These are phyloP conservation scores for Luehdorfia chinensis DNA, from an alignment of 1,140 invertebrate species.

Conservation along the genomic window DNA sequence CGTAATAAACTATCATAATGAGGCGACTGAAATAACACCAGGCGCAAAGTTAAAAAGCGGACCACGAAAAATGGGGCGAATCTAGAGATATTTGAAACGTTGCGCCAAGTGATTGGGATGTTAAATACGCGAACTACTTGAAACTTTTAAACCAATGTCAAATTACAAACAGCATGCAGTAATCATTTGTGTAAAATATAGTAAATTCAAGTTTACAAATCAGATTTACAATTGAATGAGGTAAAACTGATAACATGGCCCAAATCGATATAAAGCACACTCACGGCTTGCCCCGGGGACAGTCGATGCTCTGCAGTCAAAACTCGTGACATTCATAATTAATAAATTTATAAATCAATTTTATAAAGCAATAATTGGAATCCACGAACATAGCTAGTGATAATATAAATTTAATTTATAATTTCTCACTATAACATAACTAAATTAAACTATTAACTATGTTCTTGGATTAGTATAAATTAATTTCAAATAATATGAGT, in stretches of 20 bases:
- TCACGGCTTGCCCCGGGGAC: not conserved
- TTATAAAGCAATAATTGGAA: too few relatives aligned
- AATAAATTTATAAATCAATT: not conserved
- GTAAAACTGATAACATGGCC: not conserved
- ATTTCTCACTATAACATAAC: not conserved
- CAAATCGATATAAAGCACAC: not conserved
- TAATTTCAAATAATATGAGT: not conserved
- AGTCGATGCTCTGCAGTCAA: not conserved
- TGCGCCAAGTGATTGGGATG: not conserved
- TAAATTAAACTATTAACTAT: not conserved
- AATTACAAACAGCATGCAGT: constrained; percentile 3
- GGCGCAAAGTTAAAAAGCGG: not conserved
- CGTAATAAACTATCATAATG: not conserved
- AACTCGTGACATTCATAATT: not conserved
- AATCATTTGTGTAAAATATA: not conserved
- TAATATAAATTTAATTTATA: too few relatives aligned
- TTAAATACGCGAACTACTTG: not conserved
- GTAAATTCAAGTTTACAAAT: not conserved
- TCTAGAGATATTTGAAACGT: not conserved
- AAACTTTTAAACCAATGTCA: not conserved
- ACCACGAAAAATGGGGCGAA: not conserved
- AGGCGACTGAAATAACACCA: not conserved
- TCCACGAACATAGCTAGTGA: not conserved
- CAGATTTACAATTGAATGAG: too few relatives aligned
- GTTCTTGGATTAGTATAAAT: not conserved